These are phyloP conservation scores for Carollia perspicillata DNA, from an alignment of 2,113 vertebrate genomes.

Conservation along the genomic window DNA sequence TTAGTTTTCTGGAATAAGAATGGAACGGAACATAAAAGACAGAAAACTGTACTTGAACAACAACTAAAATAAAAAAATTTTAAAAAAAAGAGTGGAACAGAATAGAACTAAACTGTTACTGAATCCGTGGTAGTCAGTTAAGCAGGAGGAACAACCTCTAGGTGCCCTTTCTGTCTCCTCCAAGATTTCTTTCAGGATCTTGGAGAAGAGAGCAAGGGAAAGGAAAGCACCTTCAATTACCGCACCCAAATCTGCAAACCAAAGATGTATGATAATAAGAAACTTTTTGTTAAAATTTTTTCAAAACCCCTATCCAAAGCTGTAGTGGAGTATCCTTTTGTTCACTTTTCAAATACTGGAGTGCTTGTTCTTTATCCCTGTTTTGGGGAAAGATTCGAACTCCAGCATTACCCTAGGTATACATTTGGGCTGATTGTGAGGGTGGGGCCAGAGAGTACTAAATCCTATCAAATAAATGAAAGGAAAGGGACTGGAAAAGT, in stretches of 20 bases:
- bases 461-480: constrained; percentile 4
- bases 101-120: constrained; percentile 13
- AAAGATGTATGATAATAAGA: neutral
- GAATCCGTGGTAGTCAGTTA: neutral
- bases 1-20: constrained; percentile 48
- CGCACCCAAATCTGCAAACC: neutral
- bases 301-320: neutral
- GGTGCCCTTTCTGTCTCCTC: neutral
- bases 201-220: neutral
- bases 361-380: neutral
- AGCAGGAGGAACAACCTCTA: neutral
- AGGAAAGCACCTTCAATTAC: neutral
- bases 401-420: neutral
- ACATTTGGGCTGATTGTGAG: constrained; percentile 5
- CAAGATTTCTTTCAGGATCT: neutral
- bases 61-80: too few species aligned
- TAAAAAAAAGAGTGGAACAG: constrained; percentile 28
- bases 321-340: neutral
- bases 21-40: constrained; percentile 18
- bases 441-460: neutral
- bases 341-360: neutral
- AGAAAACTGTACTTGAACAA: too few species aligned
- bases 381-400: neutral
- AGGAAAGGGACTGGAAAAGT: neutral
- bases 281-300: neutral